Conservation (phyloP, 2,113 vertebrate genomes). For the Gambusia affinis region DNA sequence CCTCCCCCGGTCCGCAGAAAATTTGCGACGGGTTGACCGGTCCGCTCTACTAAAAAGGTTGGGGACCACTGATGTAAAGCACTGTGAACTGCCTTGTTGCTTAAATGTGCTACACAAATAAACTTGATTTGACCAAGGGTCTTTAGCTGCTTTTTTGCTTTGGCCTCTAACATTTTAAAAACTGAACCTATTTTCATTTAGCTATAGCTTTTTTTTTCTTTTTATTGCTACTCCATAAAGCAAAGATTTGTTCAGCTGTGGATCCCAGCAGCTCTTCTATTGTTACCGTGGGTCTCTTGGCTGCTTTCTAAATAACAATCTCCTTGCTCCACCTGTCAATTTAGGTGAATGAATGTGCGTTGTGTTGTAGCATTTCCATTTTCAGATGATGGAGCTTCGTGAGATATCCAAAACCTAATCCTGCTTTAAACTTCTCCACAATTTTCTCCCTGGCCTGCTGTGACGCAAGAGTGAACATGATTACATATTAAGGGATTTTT, state of each 20-base stretch:
- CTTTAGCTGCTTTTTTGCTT: too few species aligned
- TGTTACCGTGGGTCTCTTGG: not conserved
- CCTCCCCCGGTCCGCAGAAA: too few species aligned
- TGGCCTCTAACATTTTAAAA: not conserved
- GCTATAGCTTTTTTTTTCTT: not conserved
- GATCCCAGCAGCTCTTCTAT: too few species aligned
- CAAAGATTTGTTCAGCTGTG: not conserved
- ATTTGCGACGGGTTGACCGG: too few species aligned
- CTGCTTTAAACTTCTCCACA: not conserved
- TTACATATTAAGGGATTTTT: not conserved
- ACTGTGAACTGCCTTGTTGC: too few species aligned
- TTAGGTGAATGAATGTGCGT: not conserved
- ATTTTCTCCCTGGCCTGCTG: not conserved
- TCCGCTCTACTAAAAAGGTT: too few species aligned
- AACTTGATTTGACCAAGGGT: too few species aligned
- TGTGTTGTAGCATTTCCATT: not conserved
- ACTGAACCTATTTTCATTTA: not conserved
- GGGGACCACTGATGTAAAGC: too few species aligned
- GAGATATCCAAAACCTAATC: not conserved
- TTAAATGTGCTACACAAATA: too few species aligned
- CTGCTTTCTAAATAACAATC: not conserved
- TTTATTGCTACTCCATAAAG: not conserved
- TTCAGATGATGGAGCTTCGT: not conserved
- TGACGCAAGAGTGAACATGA: not conserved
- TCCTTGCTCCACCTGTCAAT: not conserved